A percentile compares a stretch with the other conserved stretches of the same genome.
Conservation (phyloP, 2,113 vertebrate genomes). For the Cheirogaleus medius region DNA sequence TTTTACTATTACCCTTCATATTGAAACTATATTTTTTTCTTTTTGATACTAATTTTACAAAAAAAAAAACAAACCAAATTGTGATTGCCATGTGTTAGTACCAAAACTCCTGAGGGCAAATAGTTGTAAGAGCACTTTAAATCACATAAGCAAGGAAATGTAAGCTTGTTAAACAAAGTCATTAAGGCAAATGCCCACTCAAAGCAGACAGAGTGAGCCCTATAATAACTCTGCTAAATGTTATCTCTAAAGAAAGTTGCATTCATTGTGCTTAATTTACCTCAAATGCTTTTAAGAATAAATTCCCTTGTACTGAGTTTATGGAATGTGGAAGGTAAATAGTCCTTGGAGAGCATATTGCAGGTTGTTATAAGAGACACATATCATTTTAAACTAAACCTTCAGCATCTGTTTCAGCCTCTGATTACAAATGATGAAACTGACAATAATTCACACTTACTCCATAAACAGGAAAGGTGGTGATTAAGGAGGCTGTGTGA, state of each 20-base stretch:
- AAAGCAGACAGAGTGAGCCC: background rate
- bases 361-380: slow-evolving; percentile 63
- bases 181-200: slow-evolving; percentile 51
- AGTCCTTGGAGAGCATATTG: slow-evolving; percentile 71
- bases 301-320: slow-evolving; percentile 31
- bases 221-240: slow-evolving; percentile 37
- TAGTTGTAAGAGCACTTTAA: background rate
- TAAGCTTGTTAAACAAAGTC: slow-evolving; percentile 49
- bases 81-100: background rate
- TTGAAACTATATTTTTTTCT: background rate
- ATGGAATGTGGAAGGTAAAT: slow-evolving; percentile 49
- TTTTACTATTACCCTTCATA: background rate
- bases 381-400: slow-evolving; percentile 70
- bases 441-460: slow-evolving; percentile 60
- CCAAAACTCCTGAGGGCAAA: background rate
- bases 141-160: slow-evolving; percentile 32
- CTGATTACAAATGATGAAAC: slow-evolving; percentile 66
- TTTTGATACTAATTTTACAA: background rate
- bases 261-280: slow-evolving; percentile 56
- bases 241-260: slow-evolving; percentile 35
- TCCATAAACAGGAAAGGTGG: slow-evolving; percentile 51
- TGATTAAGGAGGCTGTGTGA: slow-evolving; percentile 60
- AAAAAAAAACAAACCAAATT: background rate
- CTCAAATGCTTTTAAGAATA: slow-evolving; percentile 45
- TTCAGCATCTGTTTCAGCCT: slow-evolving; percentile 77